Base-by-base conservation (phyloP, 2,888 invertebrate genomes). In the Nephrocerus scutellatus region DNA sequence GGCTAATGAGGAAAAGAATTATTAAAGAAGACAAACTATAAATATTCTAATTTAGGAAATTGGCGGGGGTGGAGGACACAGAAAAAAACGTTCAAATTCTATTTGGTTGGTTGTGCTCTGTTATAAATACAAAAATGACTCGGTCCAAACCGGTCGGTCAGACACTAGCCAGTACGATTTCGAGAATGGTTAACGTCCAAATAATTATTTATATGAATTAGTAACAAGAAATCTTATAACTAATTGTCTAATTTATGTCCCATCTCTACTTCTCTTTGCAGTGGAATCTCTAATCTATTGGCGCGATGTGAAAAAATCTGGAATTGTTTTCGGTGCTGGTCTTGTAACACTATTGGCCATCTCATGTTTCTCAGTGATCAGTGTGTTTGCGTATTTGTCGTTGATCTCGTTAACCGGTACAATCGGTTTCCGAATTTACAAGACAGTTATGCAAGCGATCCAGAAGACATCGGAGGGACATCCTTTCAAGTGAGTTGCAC, bases 271-370 rank as follows among this genome's bases (percentile, higher is more conserved):
- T 57, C 52, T 48, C 13, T 54, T 79, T 79, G 7, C 76, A 90
- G 90, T 90, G 79, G 85, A 90, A 72, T 88, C 91, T 63, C 77
- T 97, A 70, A 85, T 98, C 70, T 96, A 97, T 76, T 98, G 97
- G 97, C 83, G 95, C 54, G 87, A 90, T 74, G 85, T 91, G 55
- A 89, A 86, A 74, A 90, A 87, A 72, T 89, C 92, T 51, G 97
- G 91, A 54, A 80, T 84, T 59, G 92, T 92, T 51, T 90, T 97
- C 69, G 93, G 90, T 64, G 82, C 83, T 55, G 83, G 88, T 54
- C 77, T 97, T 63, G 78, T 84, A 60, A 79, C 90, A 62, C 82
- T 97, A 60, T 76, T 96, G 70, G 89, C 95, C 60, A 81, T 98
- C 71, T 87, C 92, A 63, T 87, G 85, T 75, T 91, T 87, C 78